Conservation (phyloP, 2,888 invertebrate genomes). For the Orthonychiurus folsomi region DNA sequence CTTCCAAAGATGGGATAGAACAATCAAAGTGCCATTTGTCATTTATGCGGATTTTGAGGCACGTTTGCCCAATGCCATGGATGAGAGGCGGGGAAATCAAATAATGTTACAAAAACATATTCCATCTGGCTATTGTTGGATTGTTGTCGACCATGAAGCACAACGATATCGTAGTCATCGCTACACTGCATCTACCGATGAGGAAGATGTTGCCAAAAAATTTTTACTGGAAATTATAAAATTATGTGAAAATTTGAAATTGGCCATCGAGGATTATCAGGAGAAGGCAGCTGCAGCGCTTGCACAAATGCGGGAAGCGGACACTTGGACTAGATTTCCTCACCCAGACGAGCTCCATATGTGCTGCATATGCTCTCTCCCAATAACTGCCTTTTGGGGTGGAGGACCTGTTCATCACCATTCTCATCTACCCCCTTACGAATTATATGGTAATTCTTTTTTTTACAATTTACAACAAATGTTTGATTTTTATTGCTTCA, state of each 20-base stretch:
- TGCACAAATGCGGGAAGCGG: not conserved
- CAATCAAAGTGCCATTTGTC: not conserved
- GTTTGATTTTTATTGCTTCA: no score
- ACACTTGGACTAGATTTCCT: not conserved
- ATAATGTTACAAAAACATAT: not conserved
- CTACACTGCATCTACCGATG: not conserved
- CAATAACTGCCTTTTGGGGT: not conserved
- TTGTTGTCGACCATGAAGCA: not conserved
- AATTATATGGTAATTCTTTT: constrained; percentile 1
- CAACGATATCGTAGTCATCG: not conserved
- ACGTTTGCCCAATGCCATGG: not conserved
- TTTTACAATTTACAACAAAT: not conserved
- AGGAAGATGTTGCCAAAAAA: not conserved
- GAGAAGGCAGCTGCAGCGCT: not conserved
- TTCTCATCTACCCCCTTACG: constrained; percentile 4
- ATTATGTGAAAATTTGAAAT: not conserved
- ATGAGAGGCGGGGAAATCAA: not conserved
- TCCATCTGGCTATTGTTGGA: not conserved
- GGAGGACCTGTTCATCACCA: constrained; percentile 3
- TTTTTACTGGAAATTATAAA: not conserved
- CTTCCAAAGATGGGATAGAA: not conserved
- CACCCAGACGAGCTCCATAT: not conserved
- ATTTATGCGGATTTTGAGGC: not conserved
- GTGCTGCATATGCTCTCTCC: not conserved
- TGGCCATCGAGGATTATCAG: constrained; percentile 2